Evolutionary conservation across 2,888 invertebrate species (phyloP).

Genomic region (Lochmaea crataegi): DNA sequence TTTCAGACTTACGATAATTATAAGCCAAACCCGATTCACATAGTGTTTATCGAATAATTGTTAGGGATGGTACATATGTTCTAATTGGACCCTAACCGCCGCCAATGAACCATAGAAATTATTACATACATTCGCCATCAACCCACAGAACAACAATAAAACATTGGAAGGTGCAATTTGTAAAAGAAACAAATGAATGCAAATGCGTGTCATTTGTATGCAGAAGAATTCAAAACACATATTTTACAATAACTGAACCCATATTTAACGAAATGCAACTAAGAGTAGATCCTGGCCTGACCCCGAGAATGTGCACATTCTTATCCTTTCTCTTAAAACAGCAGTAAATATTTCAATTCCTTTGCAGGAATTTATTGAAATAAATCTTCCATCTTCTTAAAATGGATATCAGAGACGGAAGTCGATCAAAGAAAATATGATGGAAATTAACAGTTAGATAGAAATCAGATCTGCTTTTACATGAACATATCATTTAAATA

Average conservation of each 20-base stretch:
- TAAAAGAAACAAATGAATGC: slow-evolving; percentile 50
- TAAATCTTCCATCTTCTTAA: slow-evolving; percentile 20
- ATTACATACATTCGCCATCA: slow-evolving; percentile 39
- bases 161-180: slow-evolving; percentile 53
- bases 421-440: slow-evolving; percentile 20
- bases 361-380: slow-evolving; percentile 26
- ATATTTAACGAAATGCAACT: slow-evolving; percentile 39
- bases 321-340: slow-evolving; percentile 32
- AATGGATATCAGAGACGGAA: slow-evolving; percentile 13
- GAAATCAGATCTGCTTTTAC: neutral
- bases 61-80: neutral
- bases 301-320: slow-evolving; percentile 32
- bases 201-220: slow-evolving; percentile 51
- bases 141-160: slow-evolving; percentile 47
- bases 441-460: neutral
- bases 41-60: slow-evolving; percentile 1
- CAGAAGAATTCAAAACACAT: slow-evolving; percentile 45
- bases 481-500: neutral
- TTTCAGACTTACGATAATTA: neutral
- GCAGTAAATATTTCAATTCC: slow-evolving; percentile 30
- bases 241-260: slow-evolving; percentile 44
- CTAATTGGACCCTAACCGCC: slow-evolving; percentile 11
- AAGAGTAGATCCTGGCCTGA: slow-evolving; percentile 28
- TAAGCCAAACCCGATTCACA: neutral
- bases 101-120: slow-evolving; percentile 19